These are phyloP conservation scores for Sternarchorhynchus goeldii DNA, from an alignment of 2,797 vertebrate species.

Conservation along the genomic window DNA sequence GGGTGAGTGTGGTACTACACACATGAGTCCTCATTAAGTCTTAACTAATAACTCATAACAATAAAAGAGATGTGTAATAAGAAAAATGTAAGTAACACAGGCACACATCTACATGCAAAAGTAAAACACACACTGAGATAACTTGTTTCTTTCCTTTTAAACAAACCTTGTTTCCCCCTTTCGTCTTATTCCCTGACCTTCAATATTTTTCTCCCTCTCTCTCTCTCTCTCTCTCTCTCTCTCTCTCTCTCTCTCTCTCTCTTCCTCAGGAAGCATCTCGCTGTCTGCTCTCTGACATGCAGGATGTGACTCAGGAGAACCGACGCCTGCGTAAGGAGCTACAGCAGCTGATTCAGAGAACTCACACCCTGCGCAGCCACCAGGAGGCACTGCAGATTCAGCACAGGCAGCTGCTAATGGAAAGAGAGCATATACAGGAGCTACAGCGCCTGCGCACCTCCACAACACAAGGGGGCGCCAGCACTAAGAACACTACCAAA, in stretches of 20 bases:
- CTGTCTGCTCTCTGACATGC: conserved; percentile 50
- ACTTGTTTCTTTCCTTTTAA: too few species aligned
- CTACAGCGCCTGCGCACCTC: conserved; percentile 41
- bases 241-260: not conserved
- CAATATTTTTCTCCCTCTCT: not conserved
- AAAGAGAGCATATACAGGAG: conserved; percentile 58
- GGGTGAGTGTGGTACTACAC: conserved; percentile 45
- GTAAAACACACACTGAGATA: not conserved
- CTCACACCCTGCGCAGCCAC: conserved; percentile 46
- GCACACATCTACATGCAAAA: not conserved
- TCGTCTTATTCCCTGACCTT: too few species aligned
- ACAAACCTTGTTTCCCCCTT: too few species aligned
- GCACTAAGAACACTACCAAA: not conserved
- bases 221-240: not conserved
- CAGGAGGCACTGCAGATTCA: conserved; percentile 54
- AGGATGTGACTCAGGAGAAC: conserved; percentile 60
- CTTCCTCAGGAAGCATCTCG: conserved; percentile 50
- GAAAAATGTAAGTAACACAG: too few species aligned
- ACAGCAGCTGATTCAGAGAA: conserved; percentile 54
- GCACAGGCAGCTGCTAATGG: conserved; percentile 57
- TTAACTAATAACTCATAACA: too few species aligned
- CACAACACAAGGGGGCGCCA: conserved; percentile 2
- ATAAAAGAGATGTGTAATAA: too few species aligned
- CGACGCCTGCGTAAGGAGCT: conserved; percentile 51
- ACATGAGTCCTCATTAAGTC: too few species aligned